phyloP scores from a whole-genome alignment of 2,113 vertebrate species.

The Chaetops frenatus region DNA sequence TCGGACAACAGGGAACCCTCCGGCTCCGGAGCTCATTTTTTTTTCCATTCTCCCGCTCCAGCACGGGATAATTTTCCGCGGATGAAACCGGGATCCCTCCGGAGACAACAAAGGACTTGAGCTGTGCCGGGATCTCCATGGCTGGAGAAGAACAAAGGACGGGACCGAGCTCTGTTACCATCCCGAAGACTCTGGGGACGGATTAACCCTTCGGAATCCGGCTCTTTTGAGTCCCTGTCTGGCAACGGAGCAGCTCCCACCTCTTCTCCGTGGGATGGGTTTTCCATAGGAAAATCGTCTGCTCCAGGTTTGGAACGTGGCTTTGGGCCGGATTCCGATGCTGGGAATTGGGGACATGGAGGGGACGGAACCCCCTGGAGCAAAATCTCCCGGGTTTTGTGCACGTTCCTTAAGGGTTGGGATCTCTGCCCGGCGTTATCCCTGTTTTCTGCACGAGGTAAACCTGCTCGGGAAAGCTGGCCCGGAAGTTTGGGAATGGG shows the following conservation, averaged over 20 bases:
- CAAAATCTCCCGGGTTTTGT: neutral
- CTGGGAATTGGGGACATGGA: neutral
- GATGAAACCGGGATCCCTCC: accelerated
- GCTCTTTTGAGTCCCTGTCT: neutral
- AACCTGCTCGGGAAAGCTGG: neutral
- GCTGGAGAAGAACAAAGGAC: neutral
- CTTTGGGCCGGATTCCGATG: accelerated
- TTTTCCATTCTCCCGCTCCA: neutral
- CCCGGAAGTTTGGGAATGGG: neutral
- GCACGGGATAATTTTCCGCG: accelerated
- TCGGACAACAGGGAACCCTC: accelerated
- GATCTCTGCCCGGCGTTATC: neutral
- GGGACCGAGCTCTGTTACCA: neutral
- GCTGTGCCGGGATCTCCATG: neutral
- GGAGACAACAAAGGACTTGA: neutral
- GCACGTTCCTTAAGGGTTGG: neutral
- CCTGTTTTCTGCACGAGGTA: neutral
- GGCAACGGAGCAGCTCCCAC: neutral
- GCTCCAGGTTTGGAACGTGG: neutral
- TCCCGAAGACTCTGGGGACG: accelerated
- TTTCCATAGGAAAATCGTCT: no score
- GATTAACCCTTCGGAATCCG: neutral
- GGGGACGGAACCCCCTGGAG: accelerated
- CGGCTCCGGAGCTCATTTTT: accelerated
- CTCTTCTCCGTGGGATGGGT: accelerated